Percentiles rank a stretch among this genome's conserved stretches.
Evolutionary conservation across 1,140 invertebrate genomes (phyloP).

Genomic region (Epicauta chinensis): DNA sequence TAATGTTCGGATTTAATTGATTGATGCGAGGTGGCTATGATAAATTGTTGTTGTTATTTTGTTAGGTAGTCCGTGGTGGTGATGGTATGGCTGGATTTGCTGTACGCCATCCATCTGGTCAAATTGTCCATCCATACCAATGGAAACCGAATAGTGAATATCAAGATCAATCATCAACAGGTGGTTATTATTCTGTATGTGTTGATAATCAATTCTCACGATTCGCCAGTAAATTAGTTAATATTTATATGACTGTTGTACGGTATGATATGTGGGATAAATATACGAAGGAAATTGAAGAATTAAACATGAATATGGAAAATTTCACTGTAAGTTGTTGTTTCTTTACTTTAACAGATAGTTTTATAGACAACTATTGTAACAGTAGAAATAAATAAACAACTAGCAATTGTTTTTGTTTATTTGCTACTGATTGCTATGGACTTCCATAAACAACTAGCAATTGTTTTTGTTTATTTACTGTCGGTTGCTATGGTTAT

Average conservation of each 20-base stretch:
- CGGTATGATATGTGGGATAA: conserved; percentile 92
- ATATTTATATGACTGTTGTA: conserved; percentile 89
- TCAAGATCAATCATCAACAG: conserved; percentile 69
- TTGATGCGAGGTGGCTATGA: too few relatives aligned
- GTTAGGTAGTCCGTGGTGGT: conserved; percentile 75
- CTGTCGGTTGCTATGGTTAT: too few relatives aligned
- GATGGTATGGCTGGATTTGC: conserved; percentile 90
- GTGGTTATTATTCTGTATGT: conserved; percentile 89
- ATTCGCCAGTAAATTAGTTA: conserved; percentile 87
- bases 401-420: too few relatives aligned
- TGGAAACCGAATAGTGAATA: conserved; percentile 84
- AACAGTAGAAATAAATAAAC: too few relatives aligned
- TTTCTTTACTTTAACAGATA: too few relatives aligned
- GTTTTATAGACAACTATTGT: too few relatives aligned
- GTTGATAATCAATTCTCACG: conserved; percentile 92
- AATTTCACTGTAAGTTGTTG: conserved; percentile 75
- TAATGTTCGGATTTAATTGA: too few relatives aligned
- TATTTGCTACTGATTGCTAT: too few relatives aligned
- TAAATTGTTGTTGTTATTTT: not conserved
- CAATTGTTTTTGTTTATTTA: too few relatives aligned
- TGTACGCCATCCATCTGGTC: conserved; percentile 75
- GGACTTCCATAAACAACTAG: too few relatives aligned
- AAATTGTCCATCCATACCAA: conserved; percentile 82
- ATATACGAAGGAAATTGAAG: conserved; percentile 83
- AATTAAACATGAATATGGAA: conserved; percentile 77